Evolutionary conservation across 2,888 invertebrate species (phyloP).

Genomic region (Cancer borealis): DNA sequence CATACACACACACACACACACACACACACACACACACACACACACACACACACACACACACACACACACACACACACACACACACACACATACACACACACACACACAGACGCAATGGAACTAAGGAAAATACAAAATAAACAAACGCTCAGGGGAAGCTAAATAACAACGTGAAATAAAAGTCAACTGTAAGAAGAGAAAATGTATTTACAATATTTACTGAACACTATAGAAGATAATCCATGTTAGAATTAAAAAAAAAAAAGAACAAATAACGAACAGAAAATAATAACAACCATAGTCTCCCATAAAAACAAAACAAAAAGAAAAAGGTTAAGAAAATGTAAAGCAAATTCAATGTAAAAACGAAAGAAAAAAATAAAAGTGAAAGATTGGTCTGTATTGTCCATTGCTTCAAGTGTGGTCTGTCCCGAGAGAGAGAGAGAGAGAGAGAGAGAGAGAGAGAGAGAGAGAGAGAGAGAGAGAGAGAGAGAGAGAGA

Average conservation of each 20-base stretch:
- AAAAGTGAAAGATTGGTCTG: background rate
- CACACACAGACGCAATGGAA: conserved; percentile 35
- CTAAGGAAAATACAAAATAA: too few species aligned
- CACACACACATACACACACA: conserved; percentile 46
- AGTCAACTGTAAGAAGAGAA: too few species aligned
- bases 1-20: conserved; percentile 42
- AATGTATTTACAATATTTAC: too few species aligned
- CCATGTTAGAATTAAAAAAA: too few species aligned
- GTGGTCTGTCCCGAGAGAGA: background rate
- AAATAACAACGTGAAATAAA: background rate
- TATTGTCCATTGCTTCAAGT: background rate
- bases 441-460: conserved; percentile 51
- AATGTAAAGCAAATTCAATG: background rate
- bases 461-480: conserved; percentile 55
- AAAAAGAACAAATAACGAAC: too few species aligned
- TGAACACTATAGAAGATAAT: too few species aligned
- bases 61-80: conserved; percentile 52
- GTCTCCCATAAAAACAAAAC: background rate
- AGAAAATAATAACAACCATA: too few species aligned
- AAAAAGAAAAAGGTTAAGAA: background rate
- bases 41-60: conserved; percentile 55
- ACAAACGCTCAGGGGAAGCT: background rate
- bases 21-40: conserved; percentile 46
- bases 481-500: conserved; percentile 40
- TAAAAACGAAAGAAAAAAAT: background rate